phyloP scores from a whole-genome alignment of 2,797 vertebrate genomes.

The Chaunax sp. region DNA sequence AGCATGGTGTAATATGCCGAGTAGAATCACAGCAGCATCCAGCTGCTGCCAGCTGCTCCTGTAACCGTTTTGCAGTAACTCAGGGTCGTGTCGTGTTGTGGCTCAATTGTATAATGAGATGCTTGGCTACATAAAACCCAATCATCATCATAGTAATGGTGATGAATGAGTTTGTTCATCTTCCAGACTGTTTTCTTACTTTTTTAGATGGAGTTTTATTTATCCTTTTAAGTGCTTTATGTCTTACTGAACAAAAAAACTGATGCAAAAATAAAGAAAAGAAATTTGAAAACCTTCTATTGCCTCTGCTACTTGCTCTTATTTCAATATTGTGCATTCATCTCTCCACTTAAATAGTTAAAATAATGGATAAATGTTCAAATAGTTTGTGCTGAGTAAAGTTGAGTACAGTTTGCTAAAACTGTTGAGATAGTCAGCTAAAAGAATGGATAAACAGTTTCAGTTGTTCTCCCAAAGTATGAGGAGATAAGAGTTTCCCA shows the following conservation, averaged over 20 bases:
- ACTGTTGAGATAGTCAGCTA: too few species aligned
- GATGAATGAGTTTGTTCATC: slow-evolving; percentile 46
- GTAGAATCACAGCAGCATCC: too few species aligned
- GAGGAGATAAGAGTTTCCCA: too few species aligned
- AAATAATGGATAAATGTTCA: not conserved
- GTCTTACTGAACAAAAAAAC: not conserved
- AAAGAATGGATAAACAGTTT: too few species aligned
- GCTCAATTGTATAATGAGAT: not conserved
- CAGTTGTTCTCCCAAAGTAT: too few species aligned
- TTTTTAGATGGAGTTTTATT: slow-evolving; percentile 28
- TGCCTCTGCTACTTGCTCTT: not conserved
- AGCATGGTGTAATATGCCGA: slow-evolving; percentile 43
- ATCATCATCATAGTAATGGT: slow-evolving; percentile 32
- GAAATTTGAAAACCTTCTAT: not conserved
- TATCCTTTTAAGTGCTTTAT: slow-evolving; percentile 47
- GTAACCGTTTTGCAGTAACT: not conserved
- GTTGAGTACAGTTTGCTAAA: too few species aligned
- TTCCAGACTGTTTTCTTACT: slow-evolving; percentile 25
- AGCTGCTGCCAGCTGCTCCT: not conserved
- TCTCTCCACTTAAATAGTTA: not conserved
- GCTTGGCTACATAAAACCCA: not conserved
- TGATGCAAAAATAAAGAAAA: slow-evolving; percentile 48
- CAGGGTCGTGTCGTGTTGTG: not conserved
- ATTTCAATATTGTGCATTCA: not conserved
- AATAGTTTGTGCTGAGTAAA: too few species aligned